phyloP scores from a whole-genome alignment of 1,140 invertebrate species.

The Calosoma granatense region DNA sequence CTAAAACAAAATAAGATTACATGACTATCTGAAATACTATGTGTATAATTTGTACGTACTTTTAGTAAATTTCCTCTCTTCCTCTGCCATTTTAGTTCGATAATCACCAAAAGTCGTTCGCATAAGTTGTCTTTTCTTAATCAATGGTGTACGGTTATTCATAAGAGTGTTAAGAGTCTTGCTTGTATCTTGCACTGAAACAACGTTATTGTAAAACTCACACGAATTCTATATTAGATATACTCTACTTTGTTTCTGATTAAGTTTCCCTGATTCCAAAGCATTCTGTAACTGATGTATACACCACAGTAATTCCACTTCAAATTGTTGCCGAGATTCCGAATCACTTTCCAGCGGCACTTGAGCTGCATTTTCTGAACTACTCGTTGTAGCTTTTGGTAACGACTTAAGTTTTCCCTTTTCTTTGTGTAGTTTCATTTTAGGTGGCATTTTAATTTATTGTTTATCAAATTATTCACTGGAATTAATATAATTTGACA shows the following conservation, averaged over 20 bases:
- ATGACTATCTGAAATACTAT: conserved; percentile 10
- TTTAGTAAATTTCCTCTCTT: conserved; percentile 52
- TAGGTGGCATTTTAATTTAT: conserved; percentile 14
- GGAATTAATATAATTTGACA: not conserved
- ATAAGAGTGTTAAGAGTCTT: conserved; percentile 55
- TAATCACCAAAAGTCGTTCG: conserved; percentile 62
- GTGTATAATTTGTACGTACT: too few species aligned
- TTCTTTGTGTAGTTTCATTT: conserved; percentile 17
- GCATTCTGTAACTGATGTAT: conserved; percentile 55
- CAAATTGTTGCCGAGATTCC: conserved; percentile 54
- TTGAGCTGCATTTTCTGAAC: not conserved
- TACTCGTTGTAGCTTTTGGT: conserved; percentile 1
- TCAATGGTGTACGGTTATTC: conserved; percentile 50
- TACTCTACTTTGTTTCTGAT: conserved; percentile 47
- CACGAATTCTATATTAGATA: conserved; percentile 11
- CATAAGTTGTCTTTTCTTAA: conserved; percentile 65
- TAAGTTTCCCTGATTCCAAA: conserved; percentile 46
- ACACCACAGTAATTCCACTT: conserved; percentile 65
- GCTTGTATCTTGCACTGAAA: conserved; percentile 47
- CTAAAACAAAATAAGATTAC: conserved; percentile 17
- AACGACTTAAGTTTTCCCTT: conserved; percentile 13
- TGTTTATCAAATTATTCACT: too few species aligned
- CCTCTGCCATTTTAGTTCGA: conserved; percentile 58
- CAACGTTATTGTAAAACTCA: conserved; percentile 28
- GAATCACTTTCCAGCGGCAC: conserved; percentile 16